Conservation (phyloP, 2,113 vertebrate genomes). For the Eurystomus gularis region DNA sequence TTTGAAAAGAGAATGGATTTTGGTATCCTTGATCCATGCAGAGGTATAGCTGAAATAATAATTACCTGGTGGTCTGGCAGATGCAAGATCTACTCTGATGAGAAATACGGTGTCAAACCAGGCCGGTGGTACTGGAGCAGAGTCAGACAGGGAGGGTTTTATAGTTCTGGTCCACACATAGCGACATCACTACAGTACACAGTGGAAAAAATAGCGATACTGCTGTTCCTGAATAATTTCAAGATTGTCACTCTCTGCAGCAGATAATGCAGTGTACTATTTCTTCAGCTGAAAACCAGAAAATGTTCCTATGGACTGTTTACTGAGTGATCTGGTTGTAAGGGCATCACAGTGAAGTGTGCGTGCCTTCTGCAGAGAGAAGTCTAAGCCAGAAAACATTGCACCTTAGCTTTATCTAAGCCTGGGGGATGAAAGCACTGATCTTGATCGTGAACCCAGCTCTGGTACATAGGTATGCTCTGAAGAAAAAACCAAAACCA, state of each 20-base stretch:
- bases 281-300: background rate
- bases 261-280: background rate
- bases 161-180: background rate
- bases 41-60: background rate
- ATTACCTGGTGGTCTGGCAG: background rate
- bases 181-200: background rate
- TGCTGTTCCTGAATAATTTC: background rate
- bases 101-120: background rate
- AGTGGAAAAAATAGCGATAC: background rate
- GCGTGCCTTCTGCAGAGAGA: background rate
- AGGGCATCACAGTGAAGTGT: background rate
- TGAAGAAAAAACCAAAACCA: background rate
- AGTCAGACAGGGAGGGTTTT: background rate
- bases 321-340: background rate
- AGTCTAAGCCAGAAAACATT: background rate
- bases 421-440: background rate
- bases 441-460: background rate
- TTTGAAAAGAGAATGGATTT: background rate
- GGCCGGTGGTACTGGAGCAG: background rate
- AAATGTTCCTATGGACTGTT: background rate
- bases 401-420: background rate
- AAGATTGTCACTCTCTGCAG: background rate
- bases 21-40: fast-evolving
- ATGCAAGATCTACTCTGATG: fast-evolving
- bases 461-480: background rate